Conservation (phyloP, 2,113 vertebrate species). For the Halichoerus grypus region DNA sequence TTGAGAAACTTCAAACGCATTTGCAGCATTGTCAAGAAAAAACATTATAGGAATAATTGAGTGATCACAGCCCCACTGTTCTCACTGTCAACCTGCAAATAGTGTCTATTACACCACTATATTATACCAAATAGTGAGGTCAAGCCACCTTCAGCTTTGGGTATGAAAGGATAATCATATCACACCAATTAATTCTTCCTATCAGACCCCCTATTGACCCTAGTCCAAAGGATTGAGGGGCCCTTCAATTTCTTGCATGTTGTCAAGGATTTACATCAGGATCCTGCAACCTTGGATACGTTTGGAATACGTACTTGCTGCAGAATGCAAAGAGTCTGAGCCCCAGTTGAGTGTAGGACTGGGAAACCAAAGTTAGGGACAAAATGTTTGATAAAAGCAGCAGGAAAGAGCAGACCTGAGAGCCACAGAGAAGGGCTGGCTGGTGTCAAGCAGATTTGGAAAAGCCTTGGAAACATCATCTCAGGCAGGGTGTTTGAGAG, state of each 20-base stretch:
- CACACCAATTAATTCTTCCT: neutral
- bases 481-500: neutral
- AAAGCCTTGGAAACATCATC: neutral
- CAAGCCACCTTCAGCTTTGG: neutral
- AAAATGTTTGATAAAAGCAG: neutral
- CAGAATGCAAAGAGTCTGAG: neutral
- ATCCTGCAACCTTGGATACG: neutral
- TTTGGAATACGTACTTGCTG: neutral
- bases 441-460: neutral
- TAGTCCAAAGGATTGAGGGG: neutral
- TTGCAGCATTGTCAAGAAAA: neutral
- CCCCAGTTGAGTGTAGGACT: neutral
- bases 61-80: neutral
- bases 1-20: neutral
- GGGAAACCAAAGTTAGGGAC: neutral
- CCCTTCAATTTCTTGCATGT: neutral
- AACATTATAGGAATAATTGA: neutral
- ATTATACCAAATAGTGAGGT: neutral
- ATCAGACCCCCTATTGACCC: neutral
- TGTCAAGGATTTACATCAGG: neutral
- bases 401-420: neutral
- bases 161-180: neutral
- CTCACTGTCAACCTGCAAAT: neutral
- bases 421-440: neutral
- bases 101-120: neutral